A percentile compares a stretch with the other conserved stretches of the same genome.
Conservation (phyloP, 1,140 invertebrate species). For the Asobara japonica region DNA sequence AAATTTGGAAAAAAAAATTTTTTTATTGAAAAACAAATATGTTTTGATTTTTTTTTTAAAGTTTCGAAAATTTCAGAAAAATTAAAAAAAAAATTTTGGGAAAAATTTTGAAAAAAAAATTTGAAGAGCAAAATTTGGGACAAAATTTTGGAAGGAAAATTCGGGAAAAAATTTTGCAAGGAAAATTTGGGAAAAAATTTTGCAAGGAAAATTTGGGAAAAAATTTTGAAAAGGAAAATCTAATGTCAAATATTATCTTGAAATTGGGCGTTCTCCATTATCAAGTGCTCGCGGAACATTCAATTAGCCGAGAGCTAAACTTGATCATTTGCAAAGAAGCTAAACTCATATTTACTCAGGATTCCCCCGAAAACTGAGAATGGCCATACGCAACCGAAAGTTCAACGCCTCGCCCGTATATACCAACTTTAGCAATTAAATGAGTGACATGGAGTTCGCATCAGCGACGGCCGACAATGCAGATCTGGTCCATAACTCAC, state of each 20-base stretch:
- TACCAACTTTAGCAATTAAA: slow-evolving; percentile 33
- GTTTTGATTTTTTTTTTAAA: too few relatives aligned
- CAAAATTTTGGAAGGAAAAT: too few relatives aligned
- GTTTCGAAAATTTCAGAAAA: neutral
- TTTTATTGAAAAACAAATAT: too few relatives aligned
- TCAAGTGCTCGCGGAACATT: neutral
- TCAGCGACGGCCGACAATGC: slow-evolving; percentile 31
- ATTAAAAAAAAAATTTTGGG: neutral
- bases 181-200: neutral
- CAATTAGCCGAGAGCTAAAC: neutral
- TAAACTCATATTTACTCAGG: neutral
- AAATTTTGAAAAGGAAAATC: neutral
- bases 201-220: neutral
- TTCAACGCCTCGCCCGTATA: neutral
- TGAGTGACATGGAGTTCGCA: slow-evolving; percentile 32
- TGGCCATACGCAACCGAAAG: neutral
- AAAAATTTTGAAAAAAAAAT: neutral
- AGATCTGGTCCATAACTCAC: slow-evolving; percentile 13
- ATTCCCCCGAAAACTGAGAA: neutral
- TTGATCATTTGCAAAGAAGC: neutral
- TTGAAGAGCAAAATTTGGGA: too few relatives aligned
- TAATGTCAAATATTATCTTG: neutral
- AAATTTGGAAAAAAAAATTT: too few relatives aligned
- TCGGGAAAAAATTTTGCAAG: too few relatives aligned
- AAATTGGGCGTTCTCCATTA: neutral